A percentile compares a stretch with the other conserved stretches of the same genome.
These are phyloP conservation scores for Micronycteris hirsuta DNA, from an alignment of 2,113 vertebrate species.

Conservation along the genomic window DNA sequence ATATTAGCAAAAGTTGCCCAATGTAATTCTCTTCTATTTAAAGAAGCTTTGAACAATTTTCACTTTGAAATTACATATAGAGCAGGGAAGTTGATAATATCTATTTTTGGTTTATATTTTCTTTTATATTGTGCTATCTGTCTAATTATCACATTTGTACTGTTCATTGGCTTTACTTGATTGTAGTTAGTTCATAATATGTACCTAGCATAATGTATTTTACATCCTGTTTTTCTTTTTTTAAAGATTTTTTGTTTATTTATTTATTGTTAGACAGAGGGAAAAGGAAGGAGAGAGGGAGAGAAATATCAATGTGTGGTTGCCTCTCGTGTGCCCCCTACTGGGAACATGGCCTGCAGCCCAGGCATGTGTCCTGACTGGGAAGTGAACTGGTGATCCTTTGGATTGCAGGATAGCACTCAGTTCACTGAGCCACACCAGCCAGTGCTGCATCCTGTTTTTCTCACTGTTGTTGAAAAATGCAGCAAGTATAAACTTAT, in stretches of 20 bases:
- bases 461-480: neutral
- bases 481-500: neutral
- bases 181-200: neutral
- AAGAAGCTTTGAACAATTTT: conserved; percentile 50
- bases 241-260: too few species aligned
- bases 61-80: conserved; percentile 34
- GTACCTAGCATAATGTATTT: neutral
- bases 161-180: neutral
- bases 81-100: neutral
- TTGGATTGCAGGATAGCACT: too few species aligned
- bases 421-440: too few species aligned
- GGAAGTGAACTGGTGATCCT: too few species aligned
- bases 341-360: too few species aligned
- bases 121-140: conserved; percentile 41
- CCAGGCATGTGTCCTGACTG: too few species aligned
- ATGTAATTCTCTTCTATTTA: conserved; percentile 37
- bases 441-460: neutral
- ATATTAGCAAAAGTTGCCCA: conserved; percentile 28
- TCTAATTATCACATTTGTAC: neutral
- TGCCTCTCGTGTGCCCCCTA: too few species aligned
- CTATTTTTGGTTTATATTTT: conserved; percentile 28
- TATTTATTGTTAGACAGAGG: too few species aligned
- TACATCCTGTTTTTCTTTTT: neutral
- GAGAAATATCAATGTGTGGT: too few species aligned
- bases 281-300: too few species aligned